These are phyloP conservation scores for Saccostrea glomerata DNA, from an alignment of 1,140 invertebrate species.

Conservation along the genomic window DNA sequence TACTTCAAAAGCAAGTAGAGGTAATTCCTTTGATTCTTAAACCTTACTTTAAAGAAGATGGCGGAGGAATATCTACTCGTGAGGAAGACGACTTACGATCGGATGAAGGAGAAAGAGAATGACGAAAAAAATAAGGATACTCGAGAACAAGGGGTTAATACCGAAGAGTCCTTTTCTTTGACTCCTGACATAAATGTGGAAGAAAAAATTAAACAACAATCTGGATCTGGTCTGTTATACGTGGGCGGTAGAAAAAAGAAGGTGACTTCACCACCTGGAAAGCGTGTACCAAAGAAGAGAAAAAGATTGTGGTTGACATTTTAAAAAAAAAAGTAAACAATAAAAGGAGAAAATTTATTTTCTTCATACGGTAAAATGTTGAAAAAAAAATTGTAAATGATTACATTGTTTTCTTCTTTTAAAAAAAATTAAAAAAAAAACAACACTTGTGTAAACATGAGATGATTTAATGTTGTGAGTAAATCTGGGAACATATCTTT, in stretches of 20 bases:
- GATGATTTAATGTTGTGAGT: neutral
- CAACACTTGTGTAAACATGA: neutral
- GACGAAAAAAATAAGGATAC: neutral
- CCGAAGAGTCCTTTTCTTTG: neutral
- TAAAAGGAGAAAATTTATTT: neutral
- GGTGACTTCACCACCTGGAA: neutral
- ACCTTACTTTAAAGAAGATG: slow-evolving; percentile 33
- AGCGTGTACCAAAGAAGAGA: neutral
- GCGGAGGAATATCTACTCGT: slow-evolving; percentile 37
- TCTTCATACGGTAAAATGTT: neutral
- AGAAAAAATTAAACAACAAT: neutral
- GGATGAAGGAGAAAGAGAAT: neutral
- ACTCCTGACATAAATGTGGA: neutral
- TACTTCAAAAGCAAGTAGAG: neutral
- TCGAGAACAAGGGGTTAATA: neutral
- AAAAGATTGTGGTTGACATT: slow-evolving; percentile 1
- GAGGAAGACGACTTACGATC: slow-evolving; percentile 19
- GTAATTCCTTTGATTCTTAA: slow-evolving; percentile 17
- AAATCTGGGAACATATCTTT: too few species aligned
- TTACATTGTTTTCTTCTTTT: neutral
- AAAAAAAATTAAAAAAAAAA: neutral
- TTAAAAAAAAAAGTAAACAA: neutral
- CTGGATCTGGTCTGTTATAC: slow-evolving; percentile 4
- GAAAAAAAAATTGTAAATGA: neutral
- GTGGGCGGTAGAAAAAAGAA: neutral